Conservation (phyloP, 2,113 vertebrate species). For the Glaucidium brasilianum region DNA sequence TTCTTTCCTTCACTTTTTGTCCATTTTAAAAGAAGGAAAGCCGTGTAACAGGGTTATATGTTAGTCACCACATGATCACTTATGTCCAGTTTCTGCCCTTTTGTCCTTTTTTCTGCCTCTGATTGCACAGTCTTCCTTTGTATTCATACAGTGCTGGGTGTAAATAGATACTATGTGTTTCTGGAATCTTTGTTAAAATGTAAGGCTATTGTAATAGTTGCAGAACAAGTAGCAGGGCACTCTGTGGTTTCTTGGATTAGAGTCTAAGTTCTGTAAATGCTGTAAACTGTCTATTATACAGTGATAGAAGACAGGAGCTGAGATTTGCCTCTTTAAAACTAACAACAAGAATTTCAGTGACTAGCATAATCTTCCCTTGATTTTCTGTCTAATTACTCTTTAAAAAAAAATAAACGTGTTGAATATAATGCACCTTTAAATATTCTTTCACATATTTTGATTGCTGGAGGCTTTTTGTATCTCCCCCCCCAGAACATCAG, state of each 20-base stretch:
- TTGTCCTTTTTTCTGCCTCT: neutral
- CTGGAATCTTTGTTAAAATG: neutral
- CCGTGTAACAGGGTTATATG: neutral
- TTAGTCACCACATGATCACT: neutral
- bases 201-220: neutral
- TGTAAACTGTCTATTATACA: neutral
- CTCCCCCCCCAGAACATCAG: accelerated
- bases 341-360: neutral
- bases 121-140: neutral
- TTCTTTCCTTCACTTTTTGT: neutral
- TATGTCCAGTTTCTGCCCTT: neutral
- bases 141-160: neutral
- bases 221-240: neutral
- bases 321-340: neutral
- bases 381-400: neutral
- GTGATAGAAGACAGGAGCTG: neutral
- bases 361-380: neutral
- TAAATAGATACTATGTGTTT: neutral
- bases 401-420: neutral
- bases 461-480: neutral
- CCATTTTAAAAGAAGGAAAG: neutral
- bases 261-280: neutral
- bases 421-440: neutral
- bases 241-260: neutral
- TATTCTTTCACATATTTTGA: neutral